A percentile compares a stretch with the other conserved stretches of the same genome.
Evolutionary conservation across 2,113 vertebrate species (phyloP).

Genomic region (Dermatemys mawii): DNA sequence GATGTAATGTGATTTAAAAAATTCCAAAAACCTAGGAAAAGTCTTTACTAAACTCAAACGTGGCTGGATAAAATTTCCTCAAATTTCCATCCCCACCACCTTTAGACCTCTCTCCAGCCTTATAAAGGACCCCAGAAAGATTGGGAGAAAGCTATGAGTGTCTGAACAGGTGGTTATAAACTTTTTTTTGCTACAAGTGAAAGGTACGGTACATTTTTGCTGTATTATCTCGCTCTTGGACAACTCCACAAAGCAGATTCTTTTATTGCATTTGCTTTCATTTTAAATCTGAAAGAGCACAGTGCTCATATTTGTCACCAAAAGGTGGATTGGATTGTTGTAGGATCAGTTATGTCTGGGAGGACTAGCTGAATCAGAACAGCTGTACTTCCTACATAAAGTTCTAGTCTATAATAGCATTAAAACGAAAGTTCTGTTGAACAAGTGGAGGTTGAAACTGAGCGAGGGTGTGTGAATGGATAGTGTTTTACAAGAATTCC

Average conservation of each 20-base stretch:
- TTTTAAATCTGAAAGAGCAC: background rate
- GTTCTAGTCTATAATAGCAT: background rate
- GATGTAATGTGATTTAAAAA: background rate
- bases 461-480: background rate
- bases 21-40: background rate
- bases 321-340: background rate
- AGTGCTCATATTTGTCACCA: background rate
- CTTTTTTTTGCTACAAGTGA: background rate
- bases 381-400: background rate
- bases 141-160: no score
- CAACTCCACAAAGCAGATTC: background rate
- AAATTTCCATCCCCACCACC: background rate
- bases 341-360: background rate
- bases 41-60: background rate
- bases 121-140: background rate
- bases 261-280: background rate
- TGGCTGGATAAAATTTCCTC: background rate
- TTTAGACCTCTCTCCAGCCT: background rate
- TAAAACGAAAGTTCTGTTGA: background rate
- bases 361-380: background rate
- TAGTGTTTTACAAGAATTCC: background rate
- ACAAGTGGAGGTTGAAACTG: background rate
- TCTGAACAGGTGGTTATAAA: no score
- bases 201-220: background rate
- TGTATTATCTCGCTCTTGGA: background rate